These are phyloP conservation scores for Dendrolimus kikuchii DNA, from an alignment of 1,140 invertebrate genomes.

Conservation along the genomic window DNA sequence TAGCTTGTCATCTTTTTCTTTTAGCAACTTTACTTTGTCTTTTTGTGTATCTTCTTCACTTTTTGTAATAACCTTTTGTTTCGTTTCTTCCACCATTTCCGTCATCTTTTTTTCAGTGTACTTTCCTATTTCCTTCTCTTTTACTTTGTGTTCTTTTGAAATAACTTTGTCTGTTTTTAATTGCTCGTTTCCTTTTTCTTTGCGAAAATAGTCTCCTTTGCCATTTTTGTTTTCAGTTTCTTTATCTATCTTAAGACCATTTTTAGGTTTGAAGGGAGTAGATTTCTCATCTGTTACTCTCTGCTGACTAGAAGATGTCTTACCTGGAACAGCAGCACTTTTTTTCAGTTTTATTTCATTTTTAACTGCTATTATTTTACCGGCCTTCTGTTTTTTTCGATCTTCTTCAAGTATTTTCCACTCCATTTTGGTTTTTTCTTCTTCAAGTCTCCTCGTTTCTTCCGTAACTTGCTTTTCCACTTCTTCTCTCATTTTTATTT, in stretches of 20 bases:
- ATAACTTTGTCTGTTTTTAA: background rate
- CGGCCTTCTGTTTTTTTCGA: conserved; percentile 2
- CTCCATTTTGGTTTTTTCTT: conserved; percentile 12
- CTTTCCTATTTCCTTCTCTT: conserved; percentile 12
- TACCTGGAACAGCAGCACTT: conserved; percentile 1
- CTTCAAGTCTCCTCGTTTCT: conserved; percentile 7
- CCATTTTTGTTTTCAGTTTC: background rate
- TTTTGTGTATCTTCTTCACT: conserved; percentile 7
- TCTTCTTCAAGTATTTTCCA: background rate
- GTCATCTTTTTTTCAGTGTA: conserved; percentile 8
- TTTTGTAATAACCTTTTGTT: conserved; percentile 8
- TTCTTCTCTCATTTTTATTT: conserved; percentile 6
- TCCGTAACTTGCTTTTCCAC: conserved; percentile 6
- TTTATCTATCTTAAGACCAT: background rate
- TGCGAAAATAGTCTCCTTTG: background rate
- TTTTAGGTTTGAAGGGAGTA: background rate
- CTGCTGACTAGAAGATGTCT: background rate
- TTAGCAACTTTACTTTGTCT: conserved; percentile 7
- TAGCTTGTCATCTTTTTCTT: background rate
- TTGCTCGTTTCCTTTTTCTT: conserved; percentile 5
- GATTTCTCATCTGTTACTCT: background rate
- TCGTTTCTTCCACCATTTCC: conserved; percentile 8
- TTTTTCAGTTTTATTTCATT: conserved; percentile 9
- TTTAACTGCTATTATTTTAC: conserved; percentile 6
- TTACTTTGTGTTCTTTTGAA: conserved; percentile 12